phyloP scores from a whole-genome alignment of 2,113 vertebrate genomes.

The Notothenia rossii region DNA sequence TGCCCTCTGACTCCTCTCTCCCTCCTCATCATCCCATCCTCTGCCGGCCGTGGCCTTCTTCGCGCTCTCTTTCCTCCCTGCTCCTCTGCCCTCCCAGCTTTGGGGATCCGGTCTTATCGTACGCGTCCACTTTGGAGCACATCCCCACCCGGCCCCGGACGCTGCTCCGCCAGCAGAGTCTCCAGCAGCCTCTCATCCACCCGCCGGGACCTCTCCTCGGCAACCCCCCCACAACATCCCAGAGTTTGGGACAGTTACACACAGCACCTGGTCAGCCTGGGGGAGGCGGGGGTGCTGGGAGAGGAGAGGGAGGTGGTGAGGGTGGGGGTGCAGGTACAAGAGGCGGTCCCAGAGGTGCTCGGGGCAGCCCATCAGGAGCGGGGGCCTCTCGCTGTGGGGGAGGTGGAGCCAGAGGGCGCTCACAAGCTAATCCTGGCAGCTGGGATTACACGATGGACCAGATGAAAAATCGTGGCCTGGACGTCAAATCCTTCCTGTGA shows the following conservation, averaged over 20 bases:
- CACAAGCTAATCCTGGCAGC: conserved; percentile 92
- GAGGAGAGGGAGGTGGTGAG: conserved; percentile 81
- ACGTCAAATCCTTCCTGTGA: conserved; percentile 99
- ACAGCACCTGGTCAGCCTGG: conserved; percentile 83
- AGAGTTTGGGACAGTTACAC: conserved; percentile 96
- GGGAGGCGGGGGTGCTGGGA: conserved; percentile 84
- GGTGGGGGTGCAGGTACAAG: conserved; percentile 75
- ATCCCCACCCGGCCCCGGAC: conserved; percentile 93
- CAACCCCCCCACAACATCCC: conserved; percentile 94
- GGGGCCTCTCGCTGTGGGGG: conserved; percentile 88
- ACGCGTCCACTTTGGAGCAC: conserved; percentile 94
- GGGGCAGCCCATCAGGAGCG: conserved; percentile 84
- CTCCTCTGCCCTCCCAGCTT: conserved; percentile 89
- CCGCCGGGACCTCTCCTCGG: conserved; percentile 86
- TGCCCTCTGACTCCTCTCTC: conserved; percentile 81
- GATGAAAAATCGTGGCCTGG: conserved; percentile 96
- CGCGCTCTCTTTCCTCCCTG: conserved; percentile 80
- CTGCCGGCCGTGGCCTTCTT: conserved; percentile 76
- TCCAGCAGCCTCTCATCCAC: conserved; percentile 95
- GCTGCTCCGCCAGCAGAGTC: conserved; percentile 95
- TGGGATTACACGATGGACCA: conserved; percentile 99
- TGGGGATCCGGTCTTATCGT: conserved; percentile 92
- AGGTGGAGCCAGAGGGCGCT: conserved; percentile 85
- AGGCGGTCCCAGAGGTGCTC: conserved; percentile 69
- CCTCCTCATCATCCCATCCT: conserved; percentile 81